These are phyloP conservation scores for Poecilia picta DNA, from an alignment of 2,797 vertebrate genomes.

Conservation along the genomic window DNA sequence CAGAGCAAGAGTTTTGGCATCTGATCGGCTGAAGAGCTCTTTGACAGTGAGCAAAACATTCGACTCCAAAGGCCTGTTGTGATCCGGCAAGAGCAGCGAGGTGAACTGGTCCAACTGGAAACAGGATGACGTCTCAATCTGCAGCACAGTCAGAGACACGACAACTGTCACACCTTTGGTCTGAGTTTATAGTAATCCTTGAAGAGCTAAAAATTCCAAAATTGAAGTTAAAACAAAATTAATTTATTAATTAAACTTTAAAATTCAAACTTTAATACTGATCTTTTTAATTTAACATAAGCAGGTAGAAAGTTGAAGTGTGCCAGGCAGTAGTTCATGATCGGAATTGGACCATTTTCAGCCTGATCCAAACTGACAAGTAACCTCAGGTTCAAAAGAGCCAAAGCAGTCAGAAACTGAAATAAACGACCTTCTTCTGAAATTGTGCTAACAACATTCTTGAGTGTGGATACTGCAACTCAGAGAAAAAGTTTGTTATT, in stretches of 20 bases:
- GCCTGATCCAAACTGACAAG: not conserved
- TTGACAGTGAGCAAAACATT: constrained; percentile 77
- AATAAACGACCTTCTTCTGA: not conserved
- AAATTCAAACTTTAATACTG: too few species aligned
- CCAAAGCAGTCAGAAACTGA: too few species aligned
- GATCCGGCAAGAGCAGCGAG: constrained; percentile 82
- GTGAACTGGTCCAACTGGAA: constrained; percentile 78
- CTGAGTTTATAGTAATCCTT: not conserved
- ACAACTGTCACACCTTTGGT: not conserved
- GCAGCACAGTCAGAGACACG: not conserved
- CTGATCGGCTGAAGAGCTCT: constrained; percentile 80
- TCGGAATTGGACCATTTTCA: not conserved
- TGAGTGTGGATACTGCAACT: not conserved
- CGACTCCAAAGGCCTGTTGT: constrained; percentile 87
- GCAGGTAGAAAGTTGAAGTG: not conserved
- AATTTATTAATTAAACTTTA: too few species aligned
- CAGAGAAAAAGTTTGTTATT: not conserved
- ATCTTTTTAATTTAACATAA: not conserved
- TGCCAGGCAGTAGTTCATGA: not conserved
- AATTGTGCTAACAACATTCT: not conserved
- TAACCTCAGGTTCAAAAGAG: not conserved
- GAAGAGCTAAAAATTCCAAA: not conserved
- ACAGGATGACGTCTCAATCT: constrained; percentile 78
- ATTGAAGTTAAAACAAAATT: too few species aligned
- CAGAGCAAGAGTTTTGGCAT: constrained; percentile 76